Percentiles rank a stretch among this genome's conserved stretches.
Conservation (phyloP, 2,113 vertebrate genomes). For the Thunnus maccoyii region DNA sequence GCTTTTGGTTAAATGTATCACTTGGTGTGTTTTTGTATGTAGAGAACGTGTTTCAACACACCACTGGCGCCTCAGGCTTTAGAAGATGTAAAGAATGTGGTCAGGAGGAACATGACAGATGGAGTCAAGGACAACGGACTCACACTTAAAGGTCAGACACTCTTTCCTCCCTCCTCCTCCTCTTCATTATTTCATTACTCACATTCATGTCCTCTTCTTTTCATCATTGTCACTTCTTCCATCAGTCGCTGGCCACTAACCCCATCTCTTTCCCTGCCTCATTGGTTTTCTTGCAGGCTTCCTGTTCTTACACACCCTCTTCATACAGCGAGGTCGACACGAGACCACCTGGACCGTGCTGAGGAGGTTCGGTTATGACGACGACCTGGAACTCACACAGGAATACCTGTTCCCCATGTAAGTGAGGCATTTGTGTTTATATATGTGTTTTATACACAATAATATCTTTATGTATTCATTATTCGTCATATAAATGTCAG, state of each 20-base stretch:
- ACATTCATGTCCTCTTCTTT: not conserved
- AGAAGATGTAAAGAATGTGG: conserved; percentile 99
- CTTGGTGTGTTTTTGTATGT: conserved; percentile 14
- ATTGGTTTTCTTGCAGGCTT: conserved; percentile 86
- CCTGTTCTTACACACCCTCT: conserved; percentile 98
- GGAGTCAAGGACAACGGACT: conserved; percentile 97
- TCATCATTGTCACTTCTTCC: not conserved
- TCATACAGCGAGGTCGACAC: conserved; percentile 97
- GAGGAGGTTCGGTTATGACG: conserved; percentile 95
- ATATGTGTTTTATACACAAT: too few relatives aligned
- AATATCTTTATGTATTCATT: too few relatives aligned
- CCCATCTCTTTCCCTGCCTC: not conserved
- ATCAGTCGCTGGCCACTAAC: not conserved
- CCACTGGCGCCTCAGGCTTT: conserved; percentile 96
- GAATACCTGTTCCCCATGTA: conserved; percentile 97
- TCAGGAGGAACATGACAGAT: conserved; percentile 94
- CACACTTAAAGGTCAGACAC: conserved; percentile 91
- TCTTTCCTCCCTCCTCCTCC: not conserved
- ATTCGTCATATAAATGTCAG: too few relatives aligned
- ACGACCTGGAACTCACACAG: conserved; percentile 96
- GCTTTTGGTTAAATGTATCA: not conserved
- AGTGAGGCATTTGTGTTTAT: conserved; percentile 53
- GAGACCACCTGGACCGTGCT: conserved; percentile 99
- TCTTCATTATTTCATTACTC: not conserved
- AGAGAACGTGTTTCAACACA: conserved; percentile 99